Evolutionary conservation across 2,797 vertebrate species (phyloP).

Genomic region (Syngnathus acus): DNA sequence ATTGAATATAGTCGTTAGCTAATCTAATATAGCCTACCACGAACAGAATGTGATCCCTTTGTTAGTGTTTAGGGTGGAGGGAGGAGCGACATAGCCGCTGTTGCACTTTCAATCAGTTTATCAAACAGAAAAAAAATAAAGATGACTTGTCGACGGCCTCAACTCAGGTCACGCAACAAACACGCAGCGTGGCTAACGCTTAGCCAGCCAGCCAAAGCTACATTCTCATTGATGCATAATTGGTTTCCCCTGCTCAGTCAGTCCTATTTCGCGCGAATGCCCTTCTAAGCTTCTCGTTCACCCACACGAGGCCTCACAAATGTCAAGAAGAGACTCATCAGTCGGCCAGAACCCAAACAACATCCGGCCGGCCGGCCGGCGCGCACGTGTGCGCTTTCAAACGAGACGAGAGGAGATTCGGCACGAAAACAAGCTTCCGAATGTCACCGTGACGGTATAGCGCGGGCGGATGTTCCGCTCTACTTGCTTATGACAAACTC

Average conservation of each 20-base stretch:
- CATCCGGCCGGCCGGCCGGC: neutral
- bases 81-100: too few relatives aligned
- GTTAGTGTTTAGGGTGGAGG: too few relatives aligned
- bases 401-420: neutral
- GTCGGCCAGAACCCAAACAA: neutral
- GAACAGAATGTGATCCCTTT: too few relatives aligned
- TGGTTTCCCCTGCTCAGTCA: neutral
- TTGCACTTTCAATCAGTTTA: too few relatives aligned
- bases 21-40: too few relatives aligned
- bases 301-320: neutral
- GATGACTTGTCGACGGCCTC: too few relatives aligned
- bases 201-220: too few relatives aligned
- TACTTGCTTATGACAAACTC: conserved; percentile 1
- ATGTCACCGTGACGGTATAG: neutral
- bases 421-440: neutral
- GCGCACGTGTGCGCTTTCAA: neutral
- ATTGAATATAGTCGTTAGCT: too few relatives aligned
- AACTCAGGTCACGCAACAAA: too few relatives aligned
- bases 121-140: too few relatives aligned
- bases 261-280: neutral
- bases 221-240: neutral
- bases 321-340: neutral
- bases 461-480: neutral
- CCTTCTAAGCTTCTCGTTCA: neutral
- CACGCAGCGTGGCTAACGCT: too few relatives aligned